These are phyloP conservation scores for Physocephala rufipes DNA, from an alignment of 2,888 invertebrate species.

Conservation along the genomic window DNA sequence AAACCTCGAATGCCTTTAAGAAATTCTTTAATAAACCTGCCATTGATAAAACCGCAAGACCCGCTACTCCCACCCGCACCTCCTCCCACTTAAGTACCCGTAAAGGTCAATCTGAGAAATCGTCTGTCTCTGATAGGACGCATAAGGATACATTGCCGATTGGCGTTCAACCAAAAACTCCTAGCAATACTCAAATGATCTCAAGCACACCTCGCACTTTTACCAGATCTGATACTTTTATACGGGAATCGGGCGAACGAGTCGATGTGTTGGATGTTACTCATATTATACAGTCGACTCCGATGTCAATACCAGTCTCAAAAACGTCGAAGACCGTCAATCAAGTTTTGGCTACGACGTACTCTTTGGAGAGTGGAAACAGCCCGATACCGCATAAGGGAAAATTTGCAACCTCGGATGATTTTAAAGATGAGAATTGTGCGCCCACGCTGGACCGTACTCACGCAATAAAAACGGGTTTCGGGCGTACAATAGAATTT, in stretches of 20 bases:
- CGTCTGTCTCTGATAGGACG: neutral
- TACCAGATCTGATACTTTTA: constrained; percentile 62
- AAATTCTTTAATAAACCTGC: constrained; percentile 57
- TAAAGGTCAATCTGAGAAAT: too few relatives aligned
- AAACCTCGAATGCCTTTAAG: constrained; percentile 57
- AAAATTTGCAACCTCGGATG: constrained; percentile 39
- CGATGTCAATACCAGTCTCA: constrained; percentile 24
- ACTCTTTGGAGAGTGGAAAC: constrained; percentile 34
- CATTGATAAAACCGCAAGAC: constrained; percentile 43
- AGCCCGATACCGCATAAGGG: neutral
- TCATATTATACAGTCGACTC: constrained; percentile 44
- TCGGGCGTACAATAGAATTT: constrained; percentile 45
- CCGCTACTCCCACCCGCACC: constrained; percentile 10
- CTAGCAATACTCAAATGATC: constrained; percentile 11
- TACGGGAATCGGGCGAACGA: constrained; percentile 54
- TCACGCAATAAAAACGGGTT: constrained; percentile 43
- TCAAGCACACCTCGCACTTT: constrained; percentile 44
- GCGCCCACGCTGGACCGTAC: constrained; percentile 44
- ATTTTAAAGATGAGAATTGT: constrained; percentile 29
- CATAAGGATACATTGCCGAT: constrained; percentile 21
- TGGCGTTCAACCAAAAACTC: constrained; percentile 1
- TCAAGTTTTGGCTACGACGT: constrained; percentile 45
- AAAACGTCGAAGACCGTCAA: constrained; percentile 34
- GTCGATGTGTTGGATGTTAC: constrained; percentile 45
- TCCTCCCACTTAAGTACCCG: neutral